A percentile compares a stretch with the other conserved stretches of the same genome.
phyloP scores from a whole-genome alignment of 2,888 invertebrate species.

The Ormyrus rosae region DNA sequence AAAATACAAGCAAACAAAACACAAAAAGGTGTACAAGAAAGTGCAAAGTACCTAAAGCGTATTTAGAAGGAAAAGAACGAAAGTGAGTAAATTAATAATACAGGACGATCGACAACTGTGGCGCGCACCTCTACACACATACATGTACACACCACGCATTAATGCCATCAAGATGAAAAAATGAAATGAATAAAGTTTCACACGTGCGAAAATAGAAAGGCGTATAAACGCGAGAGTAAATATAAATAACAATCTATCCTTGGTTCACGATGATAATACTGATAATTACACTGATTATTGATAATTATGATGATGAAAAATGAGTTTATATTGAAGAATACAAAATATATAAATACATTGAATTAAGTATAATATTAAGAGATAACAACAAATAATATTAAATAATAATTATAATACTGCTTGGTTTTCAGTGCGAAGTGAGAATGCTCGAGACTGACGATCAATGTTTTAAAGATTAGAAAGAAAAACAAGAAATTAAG shows the following conservation, averaged over 20 bases:
- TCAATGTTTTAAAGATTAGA: slow-evolving; percentile 45
- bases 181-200: background rate
- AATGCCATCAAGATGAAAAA: slow-evolving; percentile 13
- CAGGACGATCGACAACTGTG: slow-evolving; percentile 22
- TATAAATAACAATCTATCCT: slow-evolving; percentile 63
- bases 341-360: slow-evolving; percentile 72
- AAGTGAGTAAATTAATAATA: slow-evolving; percentile 1
- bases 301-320: slow-evolving; percentile 56
- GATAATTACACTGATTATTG: slow-evolving; percentile 31
- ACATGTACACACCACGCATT: slow-evolving; percentile 4
- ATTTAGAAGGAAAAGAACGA: background rate
- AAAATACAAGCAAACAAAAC: slow-evolving; percentile 16
- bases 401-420: slow-evolving; percentile 72
- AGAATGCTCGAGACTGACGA: slow-evolving; percentile 57
- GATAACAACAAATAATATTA: slow-evolving; percentile 72
- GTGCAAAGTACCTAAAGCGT: slow-evolving; percentile 12
- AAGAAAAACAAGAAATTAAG: slow-evolving; percentile 37
- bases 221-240: slow-evolving; percentile 27
- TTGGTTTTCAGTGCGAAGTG: slow-evolving; percentile 75
- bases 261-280: slow-evolving; percentile 59
- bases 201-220: slow-evolving; percentile 1
- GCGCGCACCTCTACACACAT: slow-evolving; percentile 9
- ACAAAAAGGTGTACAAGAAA: slow-evolving; percentile 32
- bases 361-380: slow-evolving; percentile 76
- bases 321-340: slow-evolving; percentile 71